Evolutionary conservation across 2,888 invertebrate genomes (phyloP).

Genomic region (Seira musarum): DNA sequence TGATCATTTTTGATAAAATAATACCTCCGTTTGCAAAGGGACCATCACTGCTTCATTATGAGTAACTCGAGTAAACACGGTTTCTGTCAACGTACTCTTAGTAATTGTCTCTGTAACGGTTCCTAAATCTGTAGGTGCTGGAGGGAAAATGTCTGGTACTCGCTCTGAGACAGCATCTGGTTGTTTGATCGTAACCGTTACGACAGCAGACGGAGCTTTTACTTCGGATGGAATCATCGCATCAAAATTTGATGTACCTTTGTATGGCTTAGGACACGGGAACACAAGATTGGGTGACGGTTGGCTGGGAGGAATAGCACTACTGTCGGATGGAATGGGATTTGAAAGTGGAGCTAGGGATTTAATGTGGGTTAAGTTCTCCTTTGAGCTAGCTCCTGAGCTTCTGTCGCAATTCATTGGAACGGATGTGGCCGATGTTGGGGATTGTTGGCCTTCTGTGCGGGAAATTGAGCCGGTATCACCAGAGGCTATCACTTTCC

Average conservation of each 20-base stretch:
- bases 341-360: background rate
- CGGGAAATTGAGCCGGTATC: background rate
- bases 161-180: constrained; percentile 77
- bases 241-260: constrained; percentile 65
- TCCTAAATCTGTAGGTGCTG: constrained; percentile 87
- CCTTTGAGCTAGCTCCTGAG: constrained; percentile 36
- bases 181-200: constrained; percentile 90
- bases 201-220: constrained; percentile 71
- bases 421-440: constrained; percentile 1
- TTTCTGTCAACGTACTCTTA: constrained; percentile 96
- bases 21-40: constrained; percentile 92
- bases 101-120: constrained; percentile 95
- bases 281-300: constrained; percentile 65
- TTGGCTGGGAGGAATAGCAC: constrained; percentile 38
- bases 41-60: constrained; percentile 88
- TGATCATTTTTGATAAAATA: constrained; percentile 64
- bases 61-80: constrained; percentile 93
- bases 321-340: background rate
- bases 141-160: constrained; percentile 83
- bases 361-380: constrained; percentile 27
- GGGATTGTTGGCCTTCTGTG: background rate
- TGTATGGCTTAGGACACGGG: constrained; percentile 66
- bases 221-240: constrained; percentile 69
- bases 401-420: constrained; percentile 21
- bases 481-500: constrained; percentile 74